Evolutionary conservation across 2,113 vertebrate species (phyloP).

Genomic region (Dipodomys spectabilis): DNA sequence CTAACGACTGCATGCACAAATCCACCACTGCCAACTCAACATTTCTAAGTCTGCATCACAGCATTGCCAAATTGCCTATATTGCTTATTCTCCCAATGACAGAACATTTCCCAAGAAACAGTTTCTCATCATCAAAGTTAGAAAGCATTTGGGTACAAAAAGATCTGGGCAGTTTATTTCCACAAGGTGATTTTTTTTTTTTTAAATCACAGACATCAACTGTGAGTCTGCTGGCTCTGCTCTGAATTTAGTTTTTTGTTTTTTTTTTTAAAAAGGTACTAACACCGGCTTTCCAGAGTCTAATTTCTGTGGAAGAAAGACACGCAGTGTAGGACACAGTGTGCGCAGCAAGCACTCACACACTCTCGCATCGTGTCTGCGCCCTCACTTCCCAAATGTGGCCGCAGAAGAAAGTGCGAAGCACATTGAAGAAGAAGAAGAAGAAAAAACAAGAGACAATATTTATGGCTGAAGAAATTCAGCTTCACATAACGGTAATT

Average conservation of each 20-base stretch:
- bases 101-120: not conserved
- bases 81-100: not conserved
- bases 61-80: not conserved
- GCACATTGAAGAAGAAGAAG: not conserved
- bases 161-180: not conserved
- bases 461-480: constrained; percentile 76
- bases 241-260: no score
- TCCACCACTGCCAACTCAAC: not conserved
- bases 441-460: constrained; percentile 25
- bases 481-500: constrained; percentile 73
- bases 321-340: rapidly evolving
- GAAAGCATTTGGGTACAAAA: not conserved
- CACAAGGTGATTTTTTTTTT: not conserved
- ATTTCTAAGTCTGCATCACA: not conserved
- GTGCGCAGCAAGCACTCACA: not conserved
- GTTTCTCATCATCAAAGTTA: not conserved
- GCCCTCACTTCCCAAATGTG: not conserved
- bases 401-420: constrained; percentile 62
- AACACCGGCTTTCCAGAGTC: constrained; percentile 2
- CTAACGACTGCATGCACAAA: no score
- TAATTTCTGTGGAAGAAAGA: not conserved
- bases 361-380: not conserved
- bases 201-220: not conserved
- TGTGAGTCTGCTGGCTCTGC: not conserved
- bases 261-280: not conserved